Evolutionary conservation across 2,113 vertebrate genomes (phyloP), one percentile per base, ranked within the genome.

Genomic region (Paedocypris sp.): DNA sequence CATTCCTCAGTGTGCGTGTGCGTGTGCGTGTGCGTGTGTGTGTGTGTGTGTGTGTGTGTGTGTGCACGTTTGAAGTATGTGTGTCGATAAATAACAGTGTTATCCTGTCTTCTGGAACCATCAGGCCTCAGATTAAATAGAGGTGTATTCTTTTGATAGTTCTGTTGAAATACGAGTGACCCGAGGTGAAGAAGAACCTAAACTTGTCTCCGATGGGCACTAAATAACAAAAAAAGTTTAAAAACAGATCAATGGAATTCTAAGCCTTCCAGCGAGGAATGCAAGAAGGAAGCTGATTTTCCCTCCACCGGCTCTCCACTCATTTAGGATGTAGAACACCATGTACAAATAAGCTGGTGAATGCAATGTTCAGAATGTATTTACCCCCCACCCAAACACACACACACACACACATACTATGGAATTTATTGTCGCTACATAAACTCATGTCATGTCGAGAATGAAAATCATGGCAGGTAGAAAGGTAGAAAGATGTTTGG

Each of bases 221-320:
- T 66, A 56, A 57, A 62, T 70, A 56, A 49, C 35, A 6, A 35
- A 6, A 2, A 36, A 46, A 26, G 62, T 53, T 50, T 35, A 46
- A 50, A 61, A 60, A 43, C 23, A 3, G 65, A 59, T 62, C 51
- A 28, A 33, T 68, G 47, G 64, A 62, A 71, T 71, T 60, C 38
- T 49, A 43, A 54, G 19, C 47, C 39, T 65, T 43, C 22, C 11
- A 49, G 39, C 23, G 11, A 52, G 25, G 57, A 62, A 68, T 60
- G 52, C 41, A 26, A 25, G 6, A 39, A 19, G 45, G 50, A 59
- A 61, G 56, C n/a, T 19, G 13, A 20, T 47, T 22, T 49, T 67
- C 49, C 53, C 28, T 11, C 18, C 3, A 15, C 41, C 31, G 2
- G 13, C 1, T 39, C 26, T 52, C 22, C 25, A 36, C 10, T 59